Conservation (phyloP, 2,113 vertebrate genomes). For the Clarias gariepinus region DNA sequence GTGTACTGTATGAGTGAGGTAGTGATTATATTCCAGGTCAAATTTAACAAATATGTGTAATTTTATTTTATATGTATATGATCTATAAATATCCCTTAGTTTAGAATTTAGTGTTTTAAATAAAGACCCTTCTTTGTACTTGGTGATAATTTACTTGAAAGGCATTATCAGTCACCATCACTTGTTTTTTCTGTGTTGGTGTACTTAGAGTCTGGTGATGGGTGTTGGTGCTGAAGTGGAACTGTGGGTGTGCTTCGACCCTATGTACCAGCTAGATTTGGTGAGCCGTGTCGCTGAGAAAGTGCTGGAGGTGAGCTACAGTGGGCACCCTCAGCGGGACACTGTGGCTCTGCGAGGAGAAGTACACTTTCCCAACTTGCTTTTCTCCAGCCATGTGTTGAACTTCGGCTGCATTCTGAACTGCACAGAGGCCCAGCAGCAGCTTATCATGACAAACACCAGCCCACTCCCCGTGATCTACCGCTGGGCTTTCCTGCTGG, state of each 20-base stretch:
- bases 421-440: slow-evolving; percentile 66
- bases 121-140: neutral
- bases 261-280: slow-evolving; percentile 63
- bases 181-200: neutral
- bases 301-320: slow-evolving; percentile 71
- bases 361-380: slow-evolving; percentile 81
- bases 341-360: slow-evolving; percentile 71
- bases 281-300: slow-evolving; percentile 69
- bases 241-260: slow-evolving; percentile 80
- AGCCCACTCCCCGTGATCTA: slow-evolving; percentile 78
- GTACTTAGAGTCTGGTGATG: slow-evolving; percentile 75
- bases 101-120: neutral
- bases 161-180: neutral
- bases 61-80: neutral
- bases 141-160: neutral
- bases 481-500: slow-evolving; percentile 75
- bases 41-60: neutral
- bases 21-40: neutral
- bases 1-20: no score
- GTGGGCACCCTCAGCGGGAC: slow-evolving; percentile 77
- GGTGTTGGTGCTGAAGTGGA: slow-evolving; percentile 60
- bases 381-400: slow-evolving; percentile 70
- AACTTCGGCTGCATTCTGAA: slow-evolving; percentile 86
- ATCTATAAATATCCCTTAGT: neutral
- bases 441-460: slow-evolving; percentile 78